Conservation (phyloP, 2,113 vertebrate genomes). For the Xenopus laevis region DNA sequence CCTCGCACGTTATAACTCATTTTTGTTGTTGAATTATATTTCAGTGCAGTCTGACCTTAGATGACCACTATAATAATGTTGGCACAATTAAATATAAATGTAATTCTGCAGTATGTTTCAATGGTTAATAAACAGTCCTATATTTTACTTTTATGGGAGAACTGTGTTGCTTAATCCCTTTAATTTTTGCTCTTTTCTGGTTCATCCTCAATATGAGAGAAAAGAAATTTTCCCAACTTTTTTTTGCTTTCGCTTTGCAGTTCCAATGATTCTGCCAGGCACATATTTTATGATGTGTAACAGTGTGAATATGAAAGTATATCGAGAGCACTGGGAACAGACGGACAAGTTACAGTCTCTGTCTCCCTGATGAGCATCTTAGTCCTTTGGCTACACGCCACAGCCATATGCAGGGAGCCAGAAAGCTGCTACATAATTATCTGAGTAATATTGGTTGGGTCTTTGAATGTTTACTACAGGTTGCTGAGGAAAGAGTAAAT, state of each 20-base stretch:
- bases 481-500: conserved; percentile 29
- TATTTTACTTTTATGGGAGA: not conserved
- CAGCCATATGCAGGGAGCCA: conserved; percentile 36
- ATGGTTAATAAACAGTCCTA: not conserved
- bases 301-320: conserved; percentile 31
- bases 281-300: conserved; percentile 42
- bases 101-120: too few species aligned
- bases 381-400: conserved; percentile 40
- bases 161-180: too few species aligned
- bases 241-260: too few species aligned
- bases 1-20: too few species aligned
- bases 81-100: too few species aligned
- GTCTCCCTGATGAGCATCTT: conserved; percentile 37
- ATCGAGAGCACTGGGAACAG: conserved; percentile 26
- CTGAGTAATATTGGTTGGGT: conserved; percentile 37
- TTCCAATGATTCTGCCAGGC: conserved; percentile 9
- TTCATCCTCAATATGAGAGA: too few species aligned
- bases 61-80: too few species aligned
- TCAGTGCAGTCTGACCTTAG: too few species aligned
- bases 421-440: conserved; percentile 34
- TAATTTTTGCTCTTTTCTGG: too few species aligned
- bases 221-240: too few species aligned
- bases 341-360: conserved; percentile 42
- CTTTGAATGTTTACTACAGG: conserved; percentile 39
- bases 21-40: too few species aligned